Percentiles rank a stretch among this genome's conserved stretches.
Evolutionary conservation across 1,140 invertebrate species (phyloP).

Genomic region (Diprion similis): DNA sequence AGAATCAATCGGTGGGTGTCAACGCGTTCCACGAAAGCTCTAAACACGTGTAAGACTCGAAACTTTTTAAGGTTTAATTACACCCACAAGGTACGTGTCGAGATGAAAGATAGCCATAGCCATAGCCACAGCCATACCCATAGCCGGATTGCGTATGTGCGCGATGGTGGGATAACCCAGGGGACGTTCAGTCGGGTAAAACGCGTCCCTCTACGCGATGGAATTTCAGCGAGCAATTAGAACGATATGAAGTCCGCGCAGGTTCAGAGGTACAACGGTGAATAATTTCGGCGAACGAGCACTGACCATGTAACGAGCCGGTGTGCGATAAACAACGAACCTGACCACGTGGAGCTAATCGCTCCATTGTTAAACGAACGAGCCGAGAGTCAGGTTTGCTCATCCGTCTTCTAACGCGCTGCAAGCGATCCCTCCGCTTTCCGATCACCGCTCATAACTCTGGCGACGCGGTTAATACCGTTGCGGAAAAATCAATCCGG

Average conservation of each 20-base stretch:
- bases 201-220: constrained; percentile 25
- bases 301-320: constrained; percentile 42
- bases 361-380: constrained; percentile 44
- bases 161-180: background rate
- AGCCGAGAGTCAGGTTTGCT: background rate
- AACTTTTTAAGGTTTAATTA: background rate
- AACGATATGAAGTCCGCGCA: constrained; percentile 46
- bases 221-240: constrained; percentile 46
- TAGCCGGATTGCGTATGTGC: constrained; percentile 2
- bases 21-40: too few species aligned
- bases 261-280: constrained; percentile 30
- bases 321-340: constrained; percentile 48
- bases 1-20: too few species aligned
- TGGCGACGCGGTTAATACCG: background rate
- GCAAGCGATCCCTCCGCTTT: too few species aligned
- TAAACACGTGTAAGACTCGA: too few species aligned
- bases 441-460: too few species aligned
- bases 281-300: constrained; percentile 53
- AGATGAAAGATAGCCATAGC: background rate
- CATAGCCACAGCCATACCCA: background rate
- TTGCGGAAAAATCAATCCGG: background rate
- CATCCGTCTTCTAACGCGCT: background rate
- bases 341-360: constrained; percentile 48
- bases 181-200: background rate
- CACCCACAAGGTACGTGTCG: background rate